phyloP scores from a whole-genome alignment of 2,888 invertebrate species.

The Scrobipalpa atriplicella region DNA sequence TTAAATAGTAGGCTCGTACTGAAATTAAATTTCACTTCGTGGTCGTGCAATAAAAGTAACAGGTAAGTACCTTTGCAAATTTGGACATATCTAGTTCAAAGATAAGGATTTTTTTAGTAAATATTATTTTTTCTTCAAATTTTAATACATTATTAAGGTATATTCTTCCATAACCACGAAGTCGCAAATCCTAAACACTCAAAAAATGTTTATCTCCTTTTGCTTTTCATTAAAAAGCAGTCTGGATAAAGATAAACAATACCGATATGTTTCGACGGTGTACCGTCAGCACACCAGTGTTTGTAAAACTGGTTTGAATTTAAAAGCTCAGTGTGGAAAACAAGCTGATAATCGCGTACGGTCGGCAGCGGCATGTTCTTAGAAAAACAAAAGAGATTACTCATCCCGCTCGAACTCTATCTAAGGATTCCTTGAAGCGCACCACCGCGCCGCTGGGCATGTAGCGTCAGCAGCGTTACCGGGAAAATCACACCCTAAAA shows the following conservation, averaged over 20 bases:
- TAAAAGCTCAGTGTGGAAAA: conserved; percentile 55
- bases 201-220: conserved; percentile 6
- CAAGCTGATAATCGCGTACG: conserved; percentile 68
- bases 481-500: neutral
- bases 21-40: conserved; percentile 4
- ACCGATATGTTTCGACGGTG: conserved; percentile 2
- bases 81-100: neutral
- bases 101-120: neutral
- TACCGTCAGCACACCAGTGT: conserved; percentile 21
- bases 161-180: neutral
- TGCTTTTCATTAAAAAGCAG: conserved; percentile 22
- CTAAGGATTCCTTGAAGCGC: conserved; percentile 75
- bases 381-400: conserved; percentile 82
- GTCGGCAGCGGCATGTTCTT: conserved; percentile 56
- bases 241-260: conserved; percentile 22
- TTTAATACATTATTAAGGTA: neutral
- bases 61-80: neutral
- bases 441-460: conserved; percentile 52
- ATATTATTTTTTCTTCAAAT: neutral
- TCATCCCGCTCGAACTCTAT: conserved; percentile 80
- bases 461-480: conserved; percentile 62
- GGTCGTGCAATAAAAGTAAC: neutral
- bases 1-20: conserved; percentile 10
- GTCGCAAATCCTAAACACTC: neutral
- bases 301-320: conserved; percentile 42